Percentiles rank a stretch among this genome's conserved stretches.
These are phyloP conservation scores for Malaclemys terrapin DNA, from an alignment of 2,113 vertebrate genomes.

Conservation along the genomic window DNA sequence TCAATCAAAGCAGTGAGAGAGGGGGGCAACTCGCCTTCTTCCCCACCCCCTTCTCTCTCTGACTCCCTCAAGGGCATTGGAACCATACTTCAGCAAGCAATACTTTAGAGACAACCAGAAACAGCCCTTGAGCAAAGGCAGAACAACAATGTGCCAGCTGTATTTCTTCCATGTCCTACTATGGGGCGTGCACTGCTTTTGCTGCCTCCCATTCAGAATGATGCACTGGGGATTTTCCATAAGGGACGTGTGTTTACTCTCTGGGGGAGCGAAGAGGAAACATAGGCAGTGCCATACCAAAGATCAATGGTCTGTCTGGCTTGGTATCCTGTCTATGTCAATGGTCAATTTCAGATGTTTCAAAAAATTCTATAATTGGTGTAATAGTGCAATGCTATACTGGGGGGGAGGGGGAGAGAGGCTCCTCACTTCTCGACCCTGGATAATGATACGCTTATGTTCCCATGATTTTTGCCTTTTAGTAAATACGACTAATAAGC, in stretches of 20 bases:
- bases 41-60: neutral
- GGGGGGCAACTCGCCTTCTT: neutral
- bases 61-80: neutral
- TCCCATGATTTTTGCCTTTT: slow-evolving; percentile 44
- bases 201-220: accelerated
- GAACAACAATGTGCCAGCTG: neutral
- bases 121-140: neutral
- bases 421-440: neutral
- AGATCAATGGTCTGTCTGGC: accelerated
- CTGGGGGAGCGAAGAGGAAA: neutral
- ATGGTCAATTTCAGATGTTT: neutral
- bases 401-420: neutral
- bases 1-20: neutral
- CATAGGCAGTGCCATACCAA: accelerated
- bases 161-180: accelerated
- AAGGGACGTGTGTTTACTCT: neutral
- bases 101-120: accelerated
- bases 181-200: accelerated
- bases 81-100: neutral
- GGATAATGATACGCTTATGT: slow-evolving; percentile 19
- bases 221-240: neutral
- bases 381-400: neutral
- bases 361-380: neutral
- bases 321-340: neutral
- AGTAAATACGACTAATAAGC: slow-evolving; percentile 73